A percentile compares a stretch with the other conserved stretches of the same genome.
phyloP scores from a whole-genome alignment of 2,797 vertebrate genomes.

The Mus caroli region DNA sequence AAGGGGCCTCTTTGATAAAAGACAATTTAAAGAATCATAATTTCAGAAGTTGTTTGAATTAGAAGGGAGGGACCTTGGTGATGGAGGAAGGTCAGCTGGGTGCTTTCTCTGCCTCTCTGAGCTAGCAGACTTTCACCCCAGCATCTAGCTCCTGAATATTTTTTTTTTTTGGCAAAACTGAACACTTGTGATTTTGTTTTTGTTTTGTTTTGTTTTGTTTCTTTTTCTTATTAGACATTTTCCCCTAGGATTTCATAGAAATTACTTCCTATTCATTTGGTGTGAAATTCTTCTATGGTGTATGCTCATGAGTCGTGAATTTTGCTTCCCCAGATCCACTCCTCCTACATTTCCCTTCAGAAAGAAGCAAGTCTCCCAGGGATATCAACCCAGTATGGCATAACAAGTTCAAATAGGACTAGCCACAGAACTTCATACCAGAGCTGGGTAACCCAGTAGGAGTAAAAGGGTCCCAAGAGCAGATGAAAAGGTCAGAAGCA shows the following conservation, averaged over 20 bases:
- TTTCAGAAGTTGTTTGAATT: background rate
- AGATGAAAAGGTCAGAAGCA: background rate
- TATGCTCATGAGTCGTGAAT: background rate
- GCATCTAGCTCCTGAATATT: background rate
- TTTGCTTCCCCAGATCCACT: background rate
- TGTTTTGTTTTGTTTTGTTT: too few relatives aligned
- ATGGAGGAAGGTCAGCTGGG: background rate
- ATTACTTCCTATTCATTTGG: background rate
- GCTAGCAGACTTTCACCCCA: background rate
- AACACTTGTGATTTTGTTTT: background rate
- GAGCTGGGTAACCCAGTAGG: background rate
- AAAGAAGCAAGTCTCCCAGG: background rate
- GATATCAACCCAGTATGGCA: background rate
- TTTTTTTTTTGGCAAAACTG: background rate
- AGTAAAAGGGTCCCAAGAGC: background rate
- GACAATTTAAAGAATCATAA: background rate
- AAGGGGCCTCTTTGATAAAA: background rate
- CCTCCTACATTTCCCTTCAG: background rate
- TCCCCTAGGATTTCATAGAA: background rate
- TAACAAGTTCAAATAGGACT: background rate
- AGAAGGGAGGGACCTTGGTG: background rate
- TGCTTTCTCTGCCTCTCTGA: background rate
- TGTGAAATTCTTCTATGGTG: background rate
- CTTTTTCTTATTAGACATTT: too few relatives aligned
- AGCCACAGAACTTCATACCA: background rate